Conservation (phyloP, 2,797 vertebrate genomes). For the Poecilia picta region DNA sequence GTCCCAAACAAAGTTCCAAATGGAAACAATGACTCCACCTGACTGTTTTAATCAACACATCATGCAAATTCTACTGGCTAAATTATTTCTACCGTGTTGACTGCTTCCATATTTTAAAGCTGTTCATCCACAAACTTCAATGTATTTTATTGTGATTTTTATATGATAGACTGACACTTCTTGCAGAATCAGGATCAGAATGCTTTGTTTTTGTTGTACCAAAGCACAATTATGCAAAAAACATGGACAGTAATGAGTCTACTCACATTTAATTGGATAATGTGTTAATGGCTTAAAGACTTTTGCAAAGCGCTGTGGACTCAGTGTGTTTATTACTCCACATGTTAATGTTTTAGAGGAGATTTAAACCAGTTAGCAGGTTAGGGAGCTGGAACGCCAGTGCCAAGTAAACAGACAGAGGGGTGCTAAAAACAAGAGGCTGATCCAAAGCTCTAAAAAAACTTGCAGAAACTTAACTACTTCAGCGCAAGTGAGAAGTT, state of each 20-base stretch:
- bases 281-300: not conserved
- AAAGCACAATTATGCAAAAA: not conserved
- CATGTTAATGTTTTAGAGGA: not conserved
- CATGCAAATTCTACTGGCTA: not conserved
- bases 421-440: not conserved
- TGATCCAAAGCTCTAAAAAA: not conserved
- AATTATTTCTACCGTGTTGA: not conserved
- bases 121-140: not conserved
- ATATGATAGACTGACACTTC: not conserved
- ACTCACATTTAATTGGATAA: not conserved
- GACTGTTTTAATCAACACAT: not conserved
- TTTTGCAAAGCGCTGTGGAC: not conserved
- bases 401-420: not conserved
- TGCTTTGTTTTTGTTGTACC: too few relatives aligned
- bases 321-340: too few relatives aligned
- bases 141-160: not conserved
- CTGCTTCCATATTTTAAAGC: not conserved
- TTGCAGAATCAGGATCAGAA: too few relatives aligned
- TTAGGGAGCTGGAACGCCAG: not conserved
- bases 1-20: not conserved
- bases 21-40: not conserved
- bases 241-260: not conserved
- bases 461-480: not conserved
- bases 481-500: not conserved
- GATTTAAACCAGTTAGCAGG: not conserved